Conservation (phyloP, 1,140 invertebrate genomes). For the Leucophenga varia region DNA sequence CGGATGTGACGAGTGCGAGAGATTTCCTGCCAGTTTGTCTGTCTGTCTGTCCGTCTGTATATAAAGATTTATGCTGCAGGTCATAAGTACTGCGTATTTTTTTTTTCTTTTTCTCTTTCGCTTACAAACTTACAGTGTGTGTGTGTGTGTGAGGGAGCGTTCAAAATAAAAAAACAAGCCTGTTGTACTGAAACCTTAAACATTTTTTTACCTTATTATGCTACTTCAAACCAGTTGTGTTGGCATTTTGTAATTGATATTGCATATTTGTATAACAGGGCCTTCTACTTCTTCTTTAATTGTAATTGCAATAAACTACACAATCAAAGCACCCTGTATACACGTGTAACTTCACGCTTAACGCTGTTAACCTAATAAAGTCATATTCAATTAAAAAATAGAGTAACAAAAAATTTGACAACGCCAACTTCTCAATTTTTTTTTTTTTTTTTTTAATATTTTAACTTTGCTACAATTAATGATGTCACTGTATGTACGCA, state of each 20-base stretch:
- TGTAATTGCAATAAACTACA: no score
- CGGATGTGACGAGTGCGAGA: no score
- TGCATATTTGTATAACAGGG: constrained; percentile 22
- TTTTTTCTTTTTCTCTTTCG: no score
- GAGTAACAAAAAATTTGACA: constrained; percentile 3
- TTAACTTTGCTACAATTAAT: constrained; percentile 16
- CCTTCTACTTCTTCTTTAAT: no score
- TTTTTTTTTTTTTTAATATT: constrained; percentile 11
- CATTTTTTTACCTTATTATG: not conserved
- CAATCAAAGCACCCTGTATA: constrained; percentile 22
- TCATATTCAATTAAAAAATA: constrained; percentile 43
- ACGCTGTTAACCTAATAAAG: constrained; percentile 51
- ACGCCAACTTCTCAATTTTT: constrained; percentile 17
- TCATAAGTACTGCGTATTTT: no score
- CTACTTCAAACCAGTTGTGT: constrained; percentile 42
- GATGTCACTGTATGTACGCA: constrained; percentile 38
- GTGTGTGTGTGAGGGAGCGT: constrained; percentile 29
- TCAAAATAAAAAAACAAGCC: constrained; percentile 30
- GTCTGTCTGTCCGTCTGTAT: no score
- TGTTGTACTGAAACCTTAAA: constrained; percentile 35
- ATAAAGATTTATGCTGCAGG: no score
- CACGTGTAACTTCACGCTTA: constrained; percentile 43
- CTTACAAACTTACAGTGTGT: no score
- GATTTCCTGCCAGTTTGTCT: no score
- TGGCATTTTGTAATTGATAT: constrained; percentile 55